Percentiles rank a stretch among this genome's conserved stretches.
These are phyloP conservation scores for Hetaerina americana DNA, from an alignment of 1,140 invertebrate genomes.

Conservation along the genomic window DNA sequence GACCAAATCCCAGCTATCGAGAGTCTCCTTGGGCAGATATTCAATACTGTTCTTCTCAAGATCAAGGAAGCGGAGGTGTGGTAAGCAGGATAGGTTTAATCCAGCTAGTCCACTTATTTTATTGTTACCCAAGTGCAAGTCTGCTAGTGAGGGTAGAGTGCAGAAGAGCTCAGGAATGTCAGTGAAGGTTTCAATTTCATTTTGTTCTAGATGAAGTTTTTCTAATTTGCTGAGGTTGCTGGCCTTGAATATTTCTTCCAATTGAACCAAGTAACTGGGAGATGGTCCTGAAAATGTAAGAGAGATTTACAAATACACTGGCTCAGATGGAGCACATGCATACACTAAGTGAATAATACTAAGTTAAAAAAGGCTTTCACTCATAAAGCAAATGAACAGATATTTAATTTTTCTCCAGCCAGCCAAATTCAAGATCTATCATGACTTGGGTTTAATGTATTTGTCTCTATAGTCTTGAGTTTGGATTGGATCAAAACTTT, in stretches of 20 bases:
- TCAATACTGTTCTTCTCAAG: conserved; percentile 41
- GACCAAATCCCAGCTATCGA: background rate
- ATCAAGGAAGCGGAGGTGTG: conserved; percentile 52
- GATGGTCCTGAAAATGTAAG: background rate
- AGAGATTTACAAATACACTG: too few relatives aligned
- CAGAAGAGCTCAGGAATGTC: conserved; percentile 47
- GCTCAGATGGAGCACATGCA: too few relatives aligned
- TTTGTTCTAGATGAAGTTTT: conserved; percentile 65
- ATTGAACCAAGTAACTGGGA: conserved; percentile 8
- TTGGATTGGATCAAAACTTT: too few relatives aligned
- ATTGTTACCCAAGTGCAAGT: conserved; percentile 58
- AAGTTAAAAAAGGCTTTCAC: too few relatives aligned
- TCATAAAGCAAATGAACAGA: too few relatives aligned
- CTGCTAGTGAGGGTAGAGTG: conserved; percentile 46
- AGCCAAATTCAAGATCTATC: too few relatives aligned
- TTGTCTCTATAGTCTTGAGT: too few relatives aligned
- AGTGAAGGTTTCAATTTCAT: conserved; percentile 42
- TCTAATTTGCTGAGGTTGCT: conserved; percentile 47
- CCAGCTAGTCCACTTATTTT: conserved; percentile 39
- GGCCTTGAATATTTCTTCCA: conserved; percentile 54
- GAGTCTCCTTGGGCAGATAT: background rate
- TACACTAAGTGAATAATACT: too few relatives aligned
- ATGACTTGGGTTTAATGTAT: too few relatives aligned
- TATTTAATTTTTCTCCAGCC: too few relatives aligned
- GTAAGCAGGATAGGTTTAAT: conserved; percentile 50